Conservation (phyloP, 1,140 invertebrate genomes). For the Steinernema khuongi region DNA sequence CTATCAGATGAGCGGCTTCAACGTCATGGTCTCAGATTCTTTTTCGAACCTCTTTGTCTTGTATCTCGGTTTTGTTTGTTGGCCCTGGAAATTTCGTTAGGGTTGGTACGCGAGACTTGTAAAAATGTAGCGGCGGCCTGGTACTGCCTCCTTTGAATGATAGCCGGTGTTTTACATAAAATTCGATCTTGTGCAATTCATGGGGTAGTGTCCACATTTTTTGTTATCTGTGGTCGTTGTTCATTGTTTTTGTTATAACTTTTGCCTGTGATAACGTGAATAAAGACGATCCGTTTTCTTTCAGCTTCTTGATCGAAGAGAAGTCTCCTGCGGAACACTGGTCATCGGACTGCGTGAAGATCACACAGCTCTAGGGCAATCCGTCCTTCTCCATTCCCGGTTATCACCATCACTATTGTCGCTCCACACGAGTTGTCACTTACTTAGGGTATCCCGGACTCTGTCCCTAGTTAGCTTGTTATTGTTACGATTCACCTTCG, state of each 20-base stretch:
- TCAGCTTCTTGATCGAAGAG: not conserved
- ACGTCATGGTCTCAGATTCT: too few relatives aligned
- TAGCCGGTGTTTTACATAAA: too few relatives aligned
- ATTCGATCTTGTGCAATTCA: not conserved
- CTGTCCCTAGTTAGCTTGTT: not conserved
- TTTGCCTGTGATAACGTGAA: not conserved
- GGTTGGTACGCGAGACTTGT: too few relatives aligned
- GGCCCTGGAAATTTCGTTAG: too few relatives aligned
- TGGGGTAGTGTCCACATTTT: not conserved
- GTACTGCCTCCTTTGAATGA: too few relatives aligned
- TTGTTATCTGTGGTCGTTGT: not conserved
- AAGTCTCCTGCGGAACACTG: not conserved
- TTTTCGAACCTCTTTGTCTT: not conserved
- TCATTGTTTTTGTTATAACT: not conserved
- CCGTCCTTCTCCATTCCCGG: too few relatives aligned
- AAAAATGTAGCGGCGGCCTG: too few relatives aligned
- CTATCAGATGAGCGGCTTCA: not conserved
- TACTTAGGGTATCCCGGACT: not conserved
- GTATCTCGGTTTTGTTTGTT: not conserved
- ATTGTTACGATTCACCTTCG: not conserved
- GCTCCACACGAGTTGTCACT: too few relatives aligned
- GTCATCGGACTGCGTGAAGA: not conserved
- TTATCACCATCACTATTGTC: too few relatives aligned
- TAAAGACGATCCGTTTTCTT: not conserved
- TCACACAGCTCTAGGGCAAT: too few relatives aligned